A percentile compares a stretch with the other conserved stretches of the same genome.
These are phyloP conservation scores for Drosophila kanapiae DNA, from an alignment of 1,140 invertebrate species.

Conservation along the genomic window DNA sequence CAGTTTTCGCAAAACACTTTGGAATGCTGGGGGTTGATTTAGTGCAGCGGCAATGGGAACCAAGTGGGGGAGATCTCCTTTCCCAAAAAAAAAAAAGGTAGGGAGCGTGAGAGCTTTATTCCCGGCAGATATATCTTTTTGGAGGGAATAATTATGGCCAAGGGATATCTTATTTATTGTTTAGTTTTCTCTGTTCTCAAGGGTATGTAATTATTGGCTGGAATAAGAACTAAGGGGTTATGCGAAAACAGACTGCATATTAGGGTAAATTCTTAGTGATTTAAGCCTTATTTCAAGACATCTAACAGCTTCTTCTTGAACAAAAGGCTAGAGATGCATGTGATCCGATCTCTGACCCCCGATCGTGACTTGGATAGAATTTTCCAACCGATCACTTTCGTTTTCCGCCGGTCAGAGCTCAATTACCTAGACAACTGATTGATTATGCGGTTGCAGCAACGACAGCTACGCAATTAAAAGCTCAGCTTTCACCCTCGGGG, in stretches of 20 bases:
- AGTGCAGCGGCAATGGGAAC: conserved; percentile 27
- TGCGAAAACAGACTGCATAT: neutral
- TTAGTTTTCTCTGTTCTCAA: neutral
- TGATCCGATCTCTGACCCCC: conserved; percentile 14
- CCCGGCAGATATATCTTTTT: neutral
- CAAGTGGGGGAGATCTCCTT: conserved; percentile 31
- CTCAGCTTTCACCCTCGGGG: conserved; percentile 71
- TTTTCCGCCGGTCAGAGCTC: conserved; percentile 15
- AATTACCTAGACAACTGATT: conserved; percentile 53
- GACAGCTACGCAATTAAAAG: conserved; percentile 66
- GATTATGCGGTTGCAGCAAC: conserved; percentile 52
- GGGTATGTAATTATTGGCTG: neutral
- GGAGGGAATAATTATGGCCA: conserved; percentile 22
- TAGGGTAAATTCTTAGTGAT: neutral
- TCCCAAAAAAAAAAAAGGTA: conserved; percentile 12
- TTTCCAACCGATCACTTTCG: conserved; percentile 58
- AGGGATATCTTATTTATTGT: conserved; percentile 12
- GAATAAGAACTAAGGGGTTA: neutral
- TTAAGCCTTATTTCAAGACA: neutral
- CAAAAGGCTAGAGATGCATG: no score
- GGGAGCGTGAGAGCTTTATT: conserved; percentile 43
- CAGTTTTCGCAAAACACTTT: conserved; percentile 65
- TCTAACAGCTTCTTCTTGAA: neutral
- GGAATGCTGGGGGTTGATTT: conserved; percentile 60
- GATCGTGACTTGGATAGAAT: conserved; percentile 3